These are phyloP conservation scores for Alca torda DNA, from an alignment of 2,797 vertebrate species.

Conservation along the genomic window DNA sequence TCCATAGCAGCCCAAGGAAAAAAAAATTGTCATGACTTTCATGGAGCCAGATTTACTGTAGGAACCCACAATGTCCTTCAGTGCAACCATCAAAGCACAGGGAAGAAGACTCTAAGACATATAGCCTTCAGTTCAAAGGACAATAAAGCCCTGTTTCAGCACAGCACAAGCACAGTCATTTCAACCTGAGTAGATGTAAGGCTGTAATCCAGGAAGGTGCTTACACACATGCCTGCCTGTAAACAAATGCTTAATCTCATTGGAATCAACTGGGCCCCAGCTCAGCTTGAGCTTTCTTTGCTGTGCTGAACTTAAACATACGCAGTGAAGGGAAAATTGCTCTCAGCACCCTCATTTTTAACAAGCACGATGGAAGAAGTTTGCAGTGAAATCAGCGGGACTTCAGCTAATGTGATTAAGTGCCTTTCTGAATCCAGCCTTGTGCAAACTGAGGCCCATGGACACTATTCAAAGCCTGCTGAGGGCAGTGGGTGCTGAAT, in stretches of 20 bases:
- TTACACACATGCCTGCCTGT: conserved; percentile 62
- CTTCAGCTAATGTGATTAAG: conserved; percentile 40
- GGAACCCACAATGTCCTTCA: neutral
- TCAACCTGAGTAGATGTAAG: conserved; percentile 14
- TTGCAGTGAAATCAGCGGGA: conserved; percentile 30
- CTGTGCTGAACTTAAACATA: conserved; percentile 28
- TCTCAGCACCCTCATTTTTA: conserved; percentile 30
- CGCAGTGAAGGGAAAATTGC: conserved; percentile 16
- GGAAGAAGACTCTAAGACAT: neutral
- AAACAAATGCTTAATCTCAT: conserved; percentile 63
- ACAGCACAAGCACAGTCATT: conserved; percentile 5
- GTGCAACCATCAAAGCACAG: neutral
- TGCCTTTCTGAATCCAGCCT: neutral
- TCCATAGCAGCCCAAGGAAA: neutral
- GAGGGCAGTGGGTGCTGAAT: neutral
- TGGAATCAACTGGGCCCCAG: conserved; percentile 44
- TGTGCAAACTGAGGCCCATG: neutral
- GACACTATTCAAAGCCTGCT: neutral
- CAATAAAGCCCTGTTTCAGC: conserved; percentile 40
- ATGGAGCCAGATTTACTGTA: neutral
- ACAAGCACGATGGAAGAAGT: neutral
- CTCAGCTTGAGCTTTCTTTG: conserved; percentile 52
- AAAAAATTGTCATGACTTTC: neutral
- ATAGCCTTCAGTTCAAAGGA: neutral
- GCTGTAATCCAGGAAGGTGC: conserved; percentile 54